phyloP scores from a whole-genome alignment of 2,888 invertebrate genomes.

The Timema cristinae region DNA sequence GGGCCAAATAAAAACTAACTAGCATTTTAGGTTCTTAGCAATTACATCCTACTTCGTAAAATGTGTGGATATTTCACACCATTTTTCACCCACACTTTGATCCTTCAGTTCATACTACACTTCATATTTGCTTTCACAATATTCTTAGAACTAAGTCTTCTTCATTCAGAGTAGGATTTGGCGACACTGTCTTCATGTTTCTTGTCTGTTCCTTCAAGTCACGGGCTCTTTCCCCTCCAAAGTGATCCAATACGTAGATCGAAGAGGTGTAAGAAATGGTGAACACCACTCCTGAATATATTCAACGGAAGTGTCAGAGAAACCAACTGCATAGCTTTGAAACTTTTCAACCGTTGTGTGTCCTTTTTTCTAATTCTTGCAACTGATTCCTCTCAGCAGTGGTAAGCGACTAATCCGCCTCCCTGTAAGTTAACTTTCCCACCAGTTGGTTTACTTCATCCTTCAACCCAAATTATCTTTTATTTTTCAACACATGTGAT shows the following conservation, averaged over 20 bases:
- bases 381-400: not conserved
- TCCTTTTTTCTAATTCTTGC: not conserved
- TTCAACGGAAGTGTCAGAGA: not conserved
- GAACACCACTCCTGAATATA: not conserved
- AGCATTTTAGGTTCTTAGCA: not conserved
- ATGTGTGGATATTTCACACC: not conserved
- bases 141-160: not conserved
- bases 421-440: not conserved
- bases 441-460: not conserved
- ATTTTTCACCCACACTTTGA: not conserved
- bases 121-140: not conserved
- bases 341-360: not conserved
- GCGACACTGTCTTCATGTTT: not conserved
- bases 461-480: not conserved
- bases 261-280: not conserved
- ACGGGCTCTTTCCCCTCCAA: not conserved
- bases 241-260: not conserved
- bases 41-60: not conserved
- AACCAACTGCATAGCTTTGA: conserved; percentile 2
- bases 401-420: not conserved
- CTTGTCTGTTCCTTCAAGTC: not conserved
- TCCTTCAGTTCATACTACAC: not conserved
- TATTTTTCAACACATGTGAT: not conserved
- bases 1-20: not conserved
- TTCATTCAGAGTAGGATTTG: not conserved